Base-by-base conservation (phyloP, 53 echinoderm and acorn worm species). In the Temnopleurus reevesii region DNA sequence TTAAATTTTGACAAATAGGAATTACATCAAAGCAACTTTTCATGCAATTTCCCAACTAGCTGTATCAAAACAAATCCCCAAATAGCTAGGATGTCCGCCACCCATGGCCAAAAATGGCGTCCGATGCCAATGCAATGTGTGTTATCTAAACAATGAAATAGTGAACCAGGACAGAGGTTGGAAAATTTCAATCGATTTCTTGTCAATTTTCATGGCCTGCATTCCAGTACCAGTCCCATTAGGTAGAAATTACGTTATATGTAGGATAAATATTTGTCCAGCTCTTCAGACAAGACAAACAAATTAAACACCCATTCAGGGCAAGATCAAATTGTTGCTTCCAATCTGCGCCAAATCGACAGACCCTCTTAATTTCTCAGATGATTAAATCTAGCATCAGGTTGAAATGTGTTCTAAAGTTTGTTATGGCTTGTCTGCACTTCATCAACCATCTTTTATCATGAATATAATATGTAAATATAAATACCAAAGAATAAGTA, bases 221-320 rank as follows among this genome's bases (percentile, higher is more conserved):
- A 41, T 71, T 71, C 43, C 18, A 71, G 71, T n/a, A 7, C 36
- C 21, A 23, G 41, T 9, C 71, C 63, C 71, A 13, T 21, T 1
- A 5, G 18, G 4, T 2, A 36, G 71, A 21, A 41, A 21, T 41
- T 65, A 41, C 71, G 41, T 71, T 36, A 71, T 71, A 71, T 71
- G 41, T n/a, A 71, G 71, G 10, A 71, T 43, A 71, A 71, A 71
- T 71, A 71, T 71, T 71, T 71, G 71, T 5, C 15, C 23, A 71
- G 41, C 71, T 41, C 71, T 71, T 38, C 36, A 71, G 71, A 71
- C 41, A n/a, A n/a, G 71, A 71, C 71, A 71, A 71, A 71, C 71
- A 71, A 71, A 71, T 71, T 71, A 71, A 71, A 71, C 41, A 41
- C 36, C 71, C 36, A 71, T 71, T 71, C 71, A 71, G 36, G 41